A percentile compares a stretch with the other conserved stretches of the same genome.
phyloP scores from a whole-genome alignment of 64 coral and sea anemone genomes.

The Pocillopora damicornis region DNA sequence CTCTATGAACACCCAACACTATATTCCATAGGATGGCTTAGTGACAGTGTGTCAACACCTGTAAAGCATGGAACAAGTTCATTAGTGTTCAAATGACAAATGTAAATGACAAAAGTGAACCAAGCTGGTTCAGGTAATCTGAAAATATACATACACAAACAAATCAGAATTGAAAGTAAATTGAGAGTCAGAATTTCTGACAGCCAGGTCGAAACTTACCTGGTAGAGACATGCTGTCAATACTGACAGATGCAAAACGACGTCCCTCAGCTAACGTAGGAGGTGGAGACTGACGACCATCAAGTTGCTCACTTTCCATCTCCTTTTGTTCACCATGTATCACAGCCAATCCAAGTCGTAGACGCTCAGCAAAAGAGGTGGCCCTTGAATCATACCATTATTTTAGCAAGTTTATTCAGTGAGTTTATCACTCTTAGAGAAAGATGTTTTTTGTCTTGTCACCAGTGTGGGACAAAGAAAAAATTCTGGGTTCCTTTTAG shows the following conservation, averaged over 20 bases:
- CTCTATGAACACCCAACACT: not conserved
- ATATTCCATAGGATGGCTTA: no score
- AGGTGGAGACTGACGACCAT: conserved; percentile 93
- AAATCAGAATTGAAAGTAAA: not conserved
- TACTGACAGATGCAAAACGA: conserved; percentile 62
- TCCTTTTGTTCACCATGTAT: conserved; percentile 95
- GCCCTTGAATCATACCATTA: conserved; percentile 44
- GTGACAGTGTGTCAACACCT: no score
- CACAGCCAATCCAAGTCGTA: conserved; percentile 89
- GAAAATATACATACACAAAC: not conserved
- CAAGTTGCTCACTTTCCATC: conserved; percentile 68
- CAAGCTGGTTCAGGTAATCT: no score
- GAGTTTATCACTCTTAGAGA: not conserved
- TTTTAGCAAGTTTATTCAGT: not conserved
- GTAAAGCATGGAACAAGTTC: no score
- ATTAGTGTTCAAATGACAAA: no score
- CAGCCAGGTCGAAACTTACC: conserved; percentile 8
- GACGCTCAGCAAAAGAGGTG: conserved; percentile 96
- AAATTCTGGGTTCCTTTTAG: no score
- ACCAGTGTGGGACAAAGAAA: no score
- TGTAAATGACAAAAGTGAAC: no score
- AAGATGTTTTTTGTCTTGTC: no score
- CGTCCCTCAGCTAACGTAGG: conserved; percentile 60
- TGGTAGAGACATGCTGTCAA: conserved; percentile 59
- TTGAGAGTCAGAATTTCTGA: not conserved